Evolutionary conservation across 1,140 invertebrate species (phyloP).

Genomic region (Drosophila littoralis): DNA sequence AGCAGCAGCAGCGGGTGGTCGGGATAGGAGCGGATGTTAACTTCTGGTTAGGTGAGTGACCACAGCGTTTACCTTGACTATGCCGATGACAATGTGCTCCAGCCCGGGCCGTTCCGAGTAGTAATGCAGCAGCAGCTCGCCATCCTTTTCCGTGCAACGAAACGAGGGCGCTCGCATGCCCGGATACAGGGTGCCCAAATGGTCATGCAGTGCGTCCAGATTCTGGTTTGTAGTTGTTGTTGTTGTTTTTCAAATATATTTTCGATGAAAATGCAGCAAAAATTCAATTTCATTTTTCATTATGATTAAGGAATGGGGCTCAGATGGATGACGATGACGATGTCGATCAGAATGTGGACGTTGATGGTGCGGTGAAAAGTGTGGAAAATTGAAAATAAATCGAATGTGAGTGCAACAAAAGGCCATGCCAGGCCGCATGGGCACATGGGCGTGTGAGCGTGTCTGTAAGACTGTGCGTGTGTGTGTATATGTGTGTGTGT

Average conservation of each 20-base stretch:
- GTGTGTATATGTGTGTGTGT: constrained; percentile 46
- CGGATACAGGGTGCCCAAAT: constrained; percentile 95
- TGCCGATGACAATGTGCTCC: constrained; percentile 96
- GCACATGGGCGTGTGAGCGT: constrained; percentile 4
- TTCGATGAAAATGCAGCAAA: constrained; percentile 59
- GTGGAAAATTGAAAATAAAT: constrained; percentile 83
- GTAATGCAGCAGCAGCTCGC: constrained; percentile 94
- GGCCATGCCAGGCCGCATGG: constrained; percentile 35
- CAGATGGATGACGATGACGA: constrained; percentile 31
- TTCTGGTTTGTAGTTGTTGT: constrained; percentile 87
- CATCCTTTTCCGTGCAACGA: constrained; percentile 95
- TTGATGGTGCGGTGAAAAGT: constrained; percentile 69
- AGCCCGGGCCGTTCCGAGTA: constrained; percentile 96
- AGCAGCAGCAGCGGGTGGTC: too few relatives aligned
- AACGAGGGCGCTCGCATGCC: constrained; percentile 97
- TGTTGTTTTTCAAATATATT: constrained; percentile 36
- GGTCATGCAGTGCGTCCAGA: constrained; percentile 96
- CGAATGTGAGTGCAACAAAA: constrained; percentile 82
- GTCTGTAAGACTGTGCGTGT: constrained; percentile 5
- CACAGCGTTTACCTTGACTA: constrained; percentile 91
- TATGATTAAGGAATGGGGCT: constrained; percentile 60
- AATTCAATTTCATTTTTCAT: constrained; percentile 84
- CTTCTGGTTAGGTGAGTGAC: background rate
- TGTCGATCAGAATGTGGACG: constrained; percentile 20
- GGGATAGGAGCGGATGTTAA: constrained; percentile 1